Evolutionary conservation across 2,797 vertebrate genomes (phyloP).

Genomic region (Lycodopsis pacificus): DNA sequence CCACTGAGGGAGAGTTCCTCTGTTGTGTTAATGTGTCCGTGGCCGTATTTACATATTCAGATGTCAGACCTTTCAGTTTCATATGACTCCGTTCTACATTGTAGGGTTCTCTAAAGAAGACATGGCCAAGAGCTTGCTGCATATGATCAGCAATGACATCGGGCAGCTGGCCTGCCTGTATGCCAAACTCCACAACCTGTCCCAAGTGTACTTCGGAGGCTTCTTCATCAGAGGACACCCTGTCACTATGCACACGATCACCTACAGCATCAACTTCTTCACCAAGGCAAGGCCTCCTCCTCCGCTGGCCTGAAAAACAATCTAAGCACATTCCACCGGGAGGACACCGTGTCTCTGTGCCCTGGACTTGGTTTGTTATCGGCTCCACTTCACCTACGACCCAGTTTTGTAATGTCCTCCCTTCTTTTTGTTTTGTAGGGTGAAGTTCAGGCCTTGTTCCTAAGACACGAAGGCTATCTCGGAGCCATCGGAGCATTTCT

Average conservation of each 20-base stretch:
- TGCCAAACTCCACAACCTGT: constrained; percentile 91
- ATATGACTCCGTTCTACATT: neutral
- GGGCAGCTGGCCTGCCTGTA: constrained; percentile 98
- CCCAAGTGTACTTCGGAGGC: constrained; percentile 95
- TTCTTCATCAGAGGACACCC: constrained; percentile 99
- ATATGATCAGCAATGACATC: constrained; percentile 99
- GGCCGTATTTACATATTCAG: neutral
- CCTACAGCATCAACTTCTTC: constrained; percentile 99
- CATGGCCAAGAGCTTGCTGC: constrained; percentile 97
- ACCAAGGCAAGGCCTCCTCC: constrained; percentile 88
- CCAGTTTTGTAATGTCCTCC: neutral
- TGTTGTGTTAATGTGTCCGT: neutral
- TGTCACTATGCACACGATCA: constrained; percentile 98
- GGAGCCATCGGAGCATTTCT: constrained; percentile 98
- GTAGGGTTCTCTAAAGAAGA: constrained; percentile 97
- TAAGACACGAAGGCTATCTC: constrained; percentile 98
- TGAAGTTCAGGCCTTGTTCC: constrained; percentile 97
- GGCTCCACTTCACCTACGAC: neutral
- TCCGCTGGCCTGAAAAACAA: neutral
- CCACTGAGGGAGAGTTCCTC: neutral
- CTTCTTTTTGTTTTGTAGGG: constrained; percentile 82
- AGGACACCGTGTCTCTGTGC: neutral
- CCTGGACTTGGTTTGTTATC: neutral
- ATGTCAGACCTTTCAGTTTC: neutral
- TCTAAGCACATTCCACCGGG: neutral